Base-by-base conservation (phyloP, 2,888 invertebrate genomes). In the Dugesia japonica region DNA sequence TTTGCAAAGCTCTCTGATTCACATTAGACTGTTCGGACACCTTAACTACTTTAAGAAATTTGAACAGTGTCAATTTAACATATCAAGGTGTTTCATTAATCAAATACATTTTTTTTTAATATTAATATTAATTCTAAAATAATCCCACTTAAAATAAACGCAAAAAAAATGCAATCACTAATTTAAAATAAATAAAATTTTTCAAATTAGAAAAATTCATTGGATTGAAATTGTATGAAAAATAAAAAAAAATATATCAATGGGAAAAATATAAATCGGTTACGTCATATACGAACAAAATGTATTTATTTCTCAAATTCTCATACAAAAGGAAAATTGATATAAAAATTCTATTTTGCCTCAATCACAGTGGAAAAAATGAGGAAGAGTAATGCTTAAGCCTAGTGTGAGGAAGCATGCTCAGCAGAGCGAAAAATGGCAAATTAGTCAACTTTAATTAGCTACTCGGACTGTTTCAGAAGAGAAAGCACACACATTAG, bases 361-460 rank as follows among this genome's bases (percentile, higher is more conserved):
- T 56, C 56, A 56, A 56, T 56, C 56, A 56, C 56, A 56, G 56
- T 56, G 20, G 56, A 56, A 56, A 56, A 56, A 13, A 56, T 23
- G 56, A 56, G 56, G 20, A 56, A 56, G n/a, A 56, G 56, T 4
- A 56, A 56, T 56, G 56, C 56, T 56, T 56, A 56, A 56, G 56
- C 56, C 56, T 56, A 56, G 56, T 56, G 56, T 56, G 56, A 56
- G 56, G 56, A 56, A 56, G 56, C 56, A 56, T 56, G 56, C 56
- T 56, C 56, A 56, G 56, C 56, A 56, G 56, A 56, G 56, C 56
- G 56, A 56, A 56, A 56, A 56, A 56, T 56, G 56, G 56, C 56
- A 56, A 56, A 56, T 56, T 56, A 56, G 56, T 56, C 56, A 56
- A 56, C 56, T 56, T 56, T 56, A 56, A 56, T 56, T 56, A 56